Conservation (phyloP, 2,797 vertebrate species). For the Sebastes trivittatus region DNA sequence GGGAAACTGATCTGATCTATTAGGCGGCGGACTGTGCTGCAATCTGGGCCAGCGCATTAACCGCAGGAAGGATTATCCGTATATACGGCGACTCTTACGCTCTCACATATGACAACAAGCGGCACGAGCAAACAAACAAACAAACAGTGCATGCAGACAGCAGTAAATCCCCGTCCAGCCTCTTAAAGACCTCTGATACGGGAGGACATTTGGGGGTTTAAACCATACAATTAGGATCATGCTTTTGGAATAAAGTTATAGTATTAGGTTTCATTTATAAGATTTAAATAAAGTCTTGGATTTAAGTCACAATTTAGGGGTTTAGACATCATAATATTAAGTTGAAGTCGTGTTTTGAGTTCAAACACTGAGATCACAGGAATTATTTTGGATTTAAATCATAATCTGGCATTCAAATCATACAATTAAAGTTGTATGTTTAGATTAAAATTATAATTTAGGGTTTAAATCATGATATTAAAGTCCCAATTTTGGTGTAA, state of each 20-base stretch:
- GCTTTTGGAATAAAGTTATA: no score
- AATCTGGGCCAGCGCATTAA: conserved; percentile 66
- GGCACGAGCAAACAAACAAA: conserved; percentile 52
- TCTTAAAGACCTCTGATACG: no score
- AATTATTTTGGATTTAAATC: no score
- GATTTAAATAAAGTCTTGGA: no score
- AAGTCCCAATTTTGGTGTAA: background rate
- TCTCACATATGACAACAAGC: conserved; percentile 58
- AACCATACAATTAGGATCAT: background rate
- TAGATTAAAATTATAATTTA: background rate
- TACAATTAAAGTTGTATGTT: background rate
- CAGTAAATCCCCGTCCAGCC: background rate
- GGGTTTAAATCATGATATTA: background rate
- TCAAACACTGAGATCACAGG: no score
- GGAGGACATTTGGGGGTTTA: background rate
- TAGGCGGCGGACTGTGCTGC: background rate
- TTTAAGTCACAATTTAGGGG: no score
- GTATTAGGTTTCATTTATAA: no score
- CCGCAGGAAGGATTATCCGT: conserved; percentile 56
- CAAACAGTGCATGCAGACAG: background rate
- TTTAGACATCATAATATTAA: no score
- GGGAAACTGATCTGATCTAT: conserved; percentile 22
- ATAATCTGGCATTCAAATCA: background rate
- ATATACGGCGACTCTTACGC: conserved; percentile 5
- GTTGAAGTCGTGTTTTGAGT: no score